Evolutionary conservation across 1,140 invertebrate species (phyloP).

Genomic region (Grapholita molesta): DNA sequence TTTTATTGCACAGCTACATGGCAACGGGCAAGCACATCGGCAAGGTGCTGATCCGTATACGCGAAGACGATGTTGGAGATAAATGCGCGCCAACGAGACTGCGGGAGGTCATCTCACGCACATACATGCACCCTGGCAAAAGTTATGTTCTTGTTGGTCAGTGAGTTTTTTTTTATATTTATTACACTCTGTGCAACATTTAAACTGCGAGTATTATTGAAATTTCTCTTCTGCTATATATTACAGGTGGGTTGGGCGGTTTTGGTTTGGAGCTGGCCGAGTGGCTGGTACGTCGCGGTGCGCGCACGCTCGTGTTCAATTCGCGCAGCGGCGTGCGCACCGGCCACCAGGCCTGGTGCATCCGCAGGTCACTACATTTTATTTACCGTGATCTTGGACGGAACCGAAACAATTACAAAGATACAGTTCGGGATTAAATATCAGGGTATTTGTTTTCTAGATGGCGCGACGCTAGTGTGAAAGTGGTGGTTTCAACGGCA

Average conservation of each 20-base stretch:
- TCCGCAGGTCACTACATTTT: constrained; percentile 77
- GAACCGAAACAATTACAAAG: neutral
- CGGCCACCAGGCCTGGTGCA: constrained; percentile 91
- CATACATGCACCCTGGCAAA: constrained; percentile 92
- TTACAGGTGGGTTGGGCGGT: constrained; percentile 91
- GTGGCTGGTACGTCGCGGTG: constrained; percentile 93
- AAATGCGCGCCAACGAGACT: constrained; percentile 76
- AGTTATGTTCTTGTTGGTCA: constrained; percentile 87
- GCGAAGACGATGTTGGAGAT: constrained; percentile 83
- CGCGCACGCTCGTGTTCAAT: constrained; percentile 89
- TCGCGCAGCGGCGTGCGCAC: constrained; percentile 92
- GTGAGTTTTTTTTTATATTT: too few relatives aligned
- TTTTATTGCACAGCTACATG: constrained; percentile 84
- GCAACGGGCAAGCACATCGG: constrained; percentile 98
- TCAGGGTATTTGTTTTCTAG: constrained; percentile 41
- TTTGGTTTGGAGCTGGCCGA: constrained; percentile 95
- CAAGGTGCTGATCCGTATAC: constrained; percentile 94
- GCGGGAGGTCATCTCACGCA: constrained; percentile 88
- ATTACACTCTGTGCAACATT: too few relatives aligned
- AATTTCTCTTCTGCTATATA: neutral
- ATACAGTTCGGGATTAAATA: neutral
- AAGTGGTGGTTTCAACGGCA: constrained; percentile 84
- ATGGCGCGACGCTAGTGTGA: constrained; percentile 85
- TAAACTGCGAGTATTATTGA: too few relatives aligned
- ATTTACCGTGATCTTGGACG: too few relatives aligned